Conservation (phyloP, 2,113 vertebrate genomes). For the Sceloporus tristichus region DNA sequence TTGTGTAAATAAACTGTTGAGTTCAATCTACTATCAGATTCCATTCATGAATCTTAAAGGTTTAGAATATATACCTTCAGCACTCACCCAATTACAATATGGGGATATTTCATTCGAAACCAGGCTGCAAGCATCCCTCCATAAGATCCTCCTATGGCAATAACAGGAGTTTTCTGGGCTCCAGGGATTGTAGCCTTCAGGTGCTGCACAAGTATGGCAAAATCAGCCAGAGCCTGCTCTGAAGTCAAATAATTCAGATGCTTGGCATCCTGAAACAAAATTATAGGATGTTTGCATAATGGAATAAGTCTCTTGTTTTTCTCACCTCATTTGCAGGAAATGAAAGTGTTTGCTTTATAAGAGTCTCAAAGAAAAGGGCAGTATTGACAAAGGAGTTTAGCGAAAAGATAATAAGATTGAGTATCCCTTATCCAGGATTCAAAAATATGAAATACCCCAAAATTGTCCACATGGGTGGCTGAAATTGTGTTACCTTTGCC, state of each 20-base stretch:
- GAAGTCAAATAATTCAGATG: constrained; percentile 95
- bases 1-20: too few relatives aligned
- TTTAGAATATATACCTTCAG: background rate
- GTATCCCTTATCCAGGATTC: too few relatives aligned
- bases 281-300: background rate
- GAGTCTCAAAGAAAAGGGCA: background rate
- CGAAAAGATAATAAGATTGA: background rate
- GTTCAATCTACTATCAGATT: too few relatives aligned
- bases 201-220: constrained; percentile 85
- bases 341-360: background rate
- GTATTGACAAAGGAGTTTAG: background rate
- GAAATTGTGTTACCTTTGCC: too few relatives aligned
- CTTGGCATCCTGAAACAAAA: constrained; percentile 85
- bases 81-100: constrained; percentile 89
- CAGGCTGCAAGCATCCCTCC: constrained; percentile 97
- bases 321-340: background rate
- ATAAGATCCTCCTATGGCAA: constrained; percentile 94
- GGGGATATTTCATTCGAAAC: constrained; percentile 97
- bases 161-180: constrained; percentile 85
- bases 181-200: constrained; percentile 80
- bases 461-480: too few relatives aligned
- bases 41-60: too few relatives aligned
- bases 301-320: background rate
- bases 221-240: constrained; percentile 95
- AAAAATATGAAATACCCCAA: too few relatives aligned